Evolutionary conservation across 2,888 invertebrate species (phyloP).

Genomic region (Polyommatus iphigenia): DNA sequence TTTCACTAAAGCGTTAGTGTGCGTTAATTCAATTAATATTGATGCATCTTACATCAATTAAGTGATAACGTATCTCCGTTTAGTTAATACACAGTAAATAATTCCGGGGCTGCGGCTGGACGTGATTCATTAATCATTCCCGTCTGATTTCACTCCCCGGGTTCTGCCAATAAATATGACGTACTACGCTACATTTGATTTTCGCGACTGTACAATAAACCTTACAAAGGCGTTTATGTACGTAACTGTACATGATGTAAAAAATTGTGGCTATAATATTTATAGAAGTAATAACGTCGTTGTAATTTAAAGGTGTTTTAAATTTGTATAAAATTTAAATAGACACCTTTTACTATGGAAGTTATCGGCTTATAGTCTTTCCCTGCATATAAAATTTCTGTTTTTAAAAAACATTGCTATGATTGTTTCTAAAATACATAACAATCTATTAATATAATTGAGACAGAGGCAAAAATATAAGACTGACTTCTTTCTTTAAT

Average conservation of each 20-base stretch:
- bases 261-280: background rate
- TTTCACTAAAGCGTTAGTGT: background rate
- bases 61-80: constrained; percentile 11
- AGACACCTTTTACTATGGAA: too few relatives aligned
- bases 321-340: too few relatives aligned
- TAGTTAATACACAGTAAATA: constrained; percentile 36
- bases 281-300: too few relatives aligned
- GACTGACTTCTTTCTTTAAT: background rate
- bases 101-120: constrained; percentile 38
- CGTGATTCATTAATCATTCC: constrained; percentile 42
- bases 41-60: constrained; percentile 15
- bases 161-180: constrained; percentile 41
- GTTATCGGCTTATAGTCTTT: too few relatives aligned
- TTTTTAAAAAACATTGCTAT: too few relatives aligned
- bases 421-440: too few relatives aligned
- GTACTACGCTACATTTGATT: constrained; percentile 36
- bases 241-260: background rate
- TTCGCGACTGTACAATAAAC: constrained; percentile 4
- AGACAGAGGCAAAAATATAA: too few relatives aligned
- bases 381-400: too few relatives aligned
- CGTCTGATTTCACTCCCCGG: constrained; percentile 41
- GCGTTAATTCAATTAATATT: background rate
- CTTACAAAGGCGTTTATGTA: background rate
- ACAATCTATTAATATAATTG: too few relatives aligned
- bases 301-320: too few relatives aligned